These are phyloP conservation scores for Stictonetta naevosa DNA, from an alignment of 2,113 vertebrate species.

Conservation along the genomic window DNA sequence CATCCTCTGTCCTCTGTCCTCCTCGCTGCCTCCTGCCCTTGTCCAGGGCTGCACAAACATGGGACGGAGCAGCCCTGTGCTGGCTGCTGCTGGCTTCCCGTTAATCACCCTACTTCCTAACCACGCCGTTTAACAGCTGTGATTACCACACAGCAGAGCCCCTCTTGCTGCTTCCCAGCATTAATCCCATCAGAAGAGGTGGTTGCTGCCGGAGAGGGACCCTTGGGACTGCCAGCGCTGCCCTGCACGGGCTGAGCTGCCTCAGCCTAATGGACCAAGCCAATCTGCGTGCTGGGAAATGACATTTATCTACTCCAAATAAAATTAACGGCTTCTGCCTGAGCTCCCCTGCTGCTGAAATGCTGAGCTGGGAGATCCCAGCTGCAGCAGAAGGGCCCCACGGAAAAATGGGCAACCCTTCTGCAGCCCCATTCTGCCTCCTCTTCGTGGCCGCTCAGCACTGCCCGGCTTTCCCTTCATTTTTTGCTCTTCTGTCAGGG, in stretches of 20 bases:
- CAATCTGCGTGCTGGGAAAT: neutral
- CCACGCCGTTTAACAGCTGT: neutral
- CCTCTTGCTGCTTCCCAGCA: neutral
- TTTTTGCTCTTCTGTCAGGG: fast-evolving
- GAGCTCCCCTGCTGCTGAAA: neutral
- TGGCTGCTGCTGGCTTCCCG: neutral
- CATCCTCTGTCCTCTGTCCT: neutral
- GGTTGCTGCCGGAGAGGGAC: neutral
- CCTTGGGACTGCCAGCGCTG: neutral
- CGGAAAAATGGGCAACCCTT: neutral
- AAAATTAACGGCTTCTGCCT: neutral
- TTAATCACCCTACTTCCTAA: neutral
- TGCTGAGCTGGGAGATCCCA: neutral
- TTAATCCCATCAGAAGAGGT: neutral
- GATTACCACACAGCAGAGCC: neutral
- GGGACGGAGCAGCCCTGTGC: neutral
- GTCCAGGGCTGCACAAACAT: neutral
- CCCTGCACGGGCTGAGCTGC: neutral
- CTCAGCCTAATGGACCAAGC: neutral
- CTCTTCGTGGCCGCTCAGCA: neutral
- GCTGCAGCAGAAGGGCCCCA: neutral
- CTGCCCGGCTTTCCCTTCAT: fast-evolving
- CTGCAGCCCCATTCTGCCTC: neutral
- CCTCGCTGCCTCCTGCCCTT: neutral
- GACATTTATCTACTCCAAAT: neutral